These are phyloP conservation scores for Syrrhaptes paradoxus DNA, from an alignment of 2,113 vertebrate genomes.

Conservation along the genomic window DNA sequence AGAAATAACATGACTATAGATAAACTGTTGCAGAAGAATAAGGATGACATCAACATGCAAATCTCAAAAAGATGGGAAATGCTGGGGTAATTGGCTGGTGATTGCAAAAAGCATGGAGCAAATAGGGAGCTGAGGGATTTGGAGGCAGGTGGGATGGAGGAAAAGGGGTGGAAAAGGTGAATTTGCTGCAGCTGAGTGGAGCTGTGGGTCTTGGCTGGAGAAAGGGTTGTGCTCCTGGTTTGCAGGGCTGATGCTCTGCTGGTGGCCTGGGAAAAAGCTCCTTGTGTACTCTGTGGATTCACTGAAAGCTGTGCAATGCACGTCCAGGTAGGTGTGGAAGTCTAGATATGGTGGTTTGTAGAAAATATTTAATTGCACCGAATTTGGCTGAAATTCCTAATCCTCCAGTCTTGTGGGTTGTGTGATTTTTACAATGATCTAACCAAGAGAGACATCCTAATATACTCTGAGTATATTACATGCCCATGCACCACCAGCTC, in stretches of 20 bases:
- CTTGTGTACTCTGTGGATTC: accelerated
- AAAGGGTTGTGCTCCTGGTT: neutral
- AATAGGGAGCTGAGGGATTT: neutral
- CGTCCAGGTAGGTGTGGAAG: neutral
- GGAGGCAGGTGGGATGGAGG: neutral
- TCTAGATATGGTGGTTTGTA: accelerated
- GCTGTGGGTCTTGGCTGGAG: neutral
- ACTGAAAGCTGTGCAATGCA: accelerated
- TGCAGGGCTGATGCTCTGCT: neutral
- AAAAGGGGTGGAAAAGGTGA: neutral
- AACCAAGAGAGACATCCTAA: neutral
- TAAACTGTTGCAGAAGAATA: neutral
- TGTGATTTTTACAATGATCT: neutral
- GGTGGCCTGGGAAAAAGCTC: neutral
- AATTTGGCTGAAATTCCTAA: neutral
- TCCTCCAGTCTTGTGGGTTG: neutral
- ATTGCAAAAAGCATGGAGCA: neutral
- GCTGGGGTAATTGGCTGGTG: accelerated
- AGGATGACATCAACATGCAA: neutral
- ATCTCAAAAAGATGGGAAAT: neutral
- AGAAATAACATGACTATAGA: neutral
- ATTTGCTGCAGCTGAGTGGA: neutral
- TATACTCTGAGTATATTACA: accelerated
- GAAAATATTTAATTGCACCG: neutral
- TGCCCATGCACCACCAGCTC: accelerated